These are phyloP conservation scores for Protobothrops flavoviridis DNA, from an alignment of 2,113 vertebrate genomes.

Conservation along the genomic window DNA sequence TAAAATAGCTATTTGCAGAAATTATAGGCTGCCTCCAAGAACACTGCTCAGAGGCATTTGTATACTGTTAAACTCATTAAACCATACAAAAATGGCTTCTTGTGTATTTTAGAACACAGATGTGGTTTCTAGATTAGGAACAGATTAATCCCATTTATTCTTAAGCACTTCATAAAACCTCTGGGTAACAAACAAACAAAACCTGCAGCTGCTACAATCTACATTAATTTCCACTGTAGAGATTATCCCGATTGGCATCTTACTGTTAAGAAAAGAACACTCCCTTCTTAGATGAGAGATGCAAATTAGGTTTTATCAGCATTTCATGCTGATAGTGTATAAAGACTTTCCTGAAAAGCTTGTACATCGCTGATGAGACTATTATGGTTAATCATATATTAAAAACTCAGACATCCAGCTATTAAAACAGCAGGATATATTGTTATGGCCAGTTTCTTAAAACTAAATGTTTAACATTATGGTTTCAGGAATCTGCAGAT, in stretches of 20 bases:
- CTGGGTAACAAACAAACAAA: slow-evolving; percentile 5
- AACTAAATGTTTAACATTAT: background rate
- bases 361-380: background rate
- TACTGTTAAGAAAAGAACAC: slow-evolving; percentile 22
- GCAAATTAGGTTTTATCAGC: background rate
- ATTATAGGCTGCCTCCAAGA: slow-evolving; percentile 16
- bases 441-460: background rate
- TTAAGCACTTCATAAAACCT: background rate
- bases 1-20: background rate
- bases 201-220: slow-evolving; percentile 5
- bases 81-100: slow-evolving; percentile 1
- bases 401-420: background rate
- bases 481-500: background rate
- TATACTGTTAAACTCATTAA: slow-evolving; percentile 28
- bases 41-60: background rate
- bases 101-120: slow-evolving; percentile 27
- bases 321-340: background rate
- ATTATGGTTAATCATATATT: slow-evolving; percentile 13
- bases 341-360: background rate
- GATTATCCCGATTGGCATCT: background rate
- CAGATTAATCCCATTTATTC: slow-evolving; percentile 14
- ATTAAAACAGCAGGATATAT: slow-evolving; percentile 11
- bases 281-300: slow-evolving; percentile 9
- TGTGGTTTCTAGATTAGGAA: slow-evolving; percentile 37
- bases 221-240: slow-evolving; percentile 21